Base-by-base conservation (phyloP, 2,797 vertebrate genomes). In the Chiloscyllium punctatum region DNA sequence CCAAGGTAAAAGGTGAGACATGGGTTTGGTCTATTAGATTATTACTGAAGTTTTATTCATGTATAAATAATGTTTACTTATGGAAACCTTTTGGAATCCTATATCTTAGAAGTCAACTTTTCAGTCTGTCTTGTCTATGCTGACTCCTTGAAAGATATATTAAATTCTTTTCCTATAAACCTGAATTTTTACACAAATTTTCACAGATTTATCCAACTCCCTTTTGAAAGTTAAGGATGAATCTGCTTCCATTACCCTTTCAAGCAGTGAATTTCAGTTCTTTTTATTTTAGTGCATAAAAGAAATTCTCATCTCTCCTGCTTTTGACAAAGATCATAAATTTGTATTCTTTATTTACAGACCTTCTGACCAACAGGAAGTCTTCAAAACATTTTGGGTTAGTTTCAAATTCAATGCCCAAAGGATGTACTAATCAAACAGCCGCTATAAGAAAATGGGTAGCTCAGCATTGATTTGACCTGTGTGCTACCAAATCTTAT, bases 1-100 rank as follows among this genome's bases (percentile, higher is more conserved):
- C 95, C 95, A 96, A 96, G 96, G 97, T 98, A 95, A 96, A 97
- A 95, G 98, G 99, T 99, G 97, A 97, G 96, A 53, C 30, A 95
- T n/a, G 51, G 5, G 71, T 77, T 53, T n/a, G 71, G 51, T 53
- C 11, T 77, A 7, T 51, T 30, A n/a, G 72, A 95, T 77, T 77
- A 69, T 95, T 33, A 57, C 27, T 74, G 48, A 95, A 95, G 23
- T 74, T 13, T 18, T 21, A 3, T 69, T 48, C 37, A 48, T 25
- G 23, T 90, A 90, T 30, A n/a, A 33, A 30, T 33, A 62, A 30
- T 62, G 11, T 27, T 11, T 53, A n/a, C n/a, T n/a, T n/a, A n/a
- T n/a, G n/a, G n/a, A 88, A 18, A 66, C 62, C 30, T 66, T 30
- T 66, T 66, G 18, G 30, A 90, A 37, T 16, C 30, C 8, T n/a